Base-by-base conservation (phyloP, 2,797 vertebrate species). In the Heterohyrax brucei region DNA sequence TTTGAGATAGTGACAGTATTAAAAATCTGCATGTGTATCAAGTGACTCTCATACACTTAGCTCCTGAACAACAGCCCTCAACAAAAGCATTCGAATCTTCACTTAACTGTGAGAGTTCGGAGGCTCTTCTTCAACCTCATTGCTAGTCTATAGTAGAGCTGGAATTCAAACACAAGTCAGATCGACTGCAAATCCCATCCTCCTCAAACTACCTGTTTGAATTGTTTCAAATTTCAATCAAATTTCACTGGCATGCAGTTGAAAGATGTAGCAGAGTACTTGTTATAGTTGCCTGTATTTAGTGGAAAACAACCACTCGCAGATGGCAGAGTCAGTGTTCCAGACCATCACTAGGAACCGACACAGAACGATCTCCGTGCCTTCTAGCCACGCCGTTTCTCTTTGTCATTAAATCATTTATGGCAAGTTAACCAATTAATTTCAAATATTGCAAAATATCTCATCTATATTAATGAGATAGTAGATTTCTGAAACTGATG, bases 331-430 rank as follows among this genome's bases (percentile, higher is more conserved):
- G 22, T 44, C 85, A 19, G 1, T 2, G 64, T 10, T 48, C 78
- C 30, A 1, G 5, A 5, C 50, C 33, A 1, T 46, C 44, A 72
- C 44, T 0, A 10, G 7, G 8, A n/a, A 30, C 59, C 4, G 14
- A 72, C 7, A 7, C 10, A 8, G 24, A 5, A 0, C 13, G 0
- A 12, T 10, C 56, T 10, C 14, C 85, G 59, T 10, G 3, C 1
- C 16, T 28, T 75, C 64, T 19, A 2, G 2, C 13, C 39, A 76
- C 53, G 2, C 13, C 39, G 70, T 59, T 59, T 72, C 10, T 30
- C 12, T 46, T 50, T 26, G 14, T 66, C 26, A 1, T 39, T 3
- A 44, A 48, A 76, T 87, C 22, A 0, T 73, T 79, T 76, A 22
- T 79, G 30, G 33, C 26, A 82, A 28, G 39, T 66, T 68, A 79